Conservation (phyloP, 2,113 vertebrate species). For the Fregetta grallaria region DNA sequence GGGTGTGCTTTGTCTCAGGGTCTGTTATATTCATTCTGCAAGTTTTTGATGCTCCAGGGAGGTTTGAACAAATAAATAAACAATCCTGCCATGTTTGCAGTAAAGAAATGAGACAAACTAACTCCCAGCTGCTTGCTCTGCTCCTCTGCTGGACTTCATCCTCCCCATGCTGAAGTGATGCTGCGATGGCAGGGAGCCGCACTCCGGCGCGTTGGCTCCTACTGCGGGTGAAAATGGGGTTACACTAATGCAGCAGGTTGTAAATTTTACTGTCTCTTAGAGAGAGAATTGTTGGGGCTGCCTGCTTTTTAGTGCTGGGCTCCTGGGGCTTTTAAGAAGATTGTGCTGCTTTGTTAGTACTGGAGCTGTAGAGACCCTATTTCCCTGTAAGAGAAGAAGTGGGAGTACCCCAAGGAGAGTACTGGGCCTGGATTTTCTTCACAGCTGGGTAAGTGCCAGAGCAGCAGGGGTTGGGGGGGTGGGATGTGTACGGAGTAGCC, state of each 20-base stretch:
- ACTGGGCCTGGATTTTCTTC: not conserved
- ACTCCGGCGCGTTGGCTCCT: rapidly evolving
- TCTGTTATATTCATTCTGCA: not conserved
- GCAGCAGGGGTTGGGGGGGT: not conserved
- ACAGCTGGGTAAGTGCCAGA: not conserved
- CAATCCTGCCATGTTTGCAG: not conserved
- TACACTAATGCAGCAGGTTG: rapidly evolving
- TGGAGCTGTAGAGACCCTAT: rapidly evolving
- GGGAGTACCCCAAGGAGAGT: rapidly evolving
- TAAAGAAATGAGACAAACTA: not conserved
- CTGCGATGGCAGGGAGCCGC: not conserved
- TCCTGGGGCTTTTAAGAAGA: not conserved
- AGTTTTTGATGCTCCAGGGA: not conserved
- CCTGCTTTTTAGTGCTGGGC: not conserved
- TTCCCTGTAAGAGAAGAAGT: rapidly evolving
- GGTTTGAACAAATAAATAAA: not conserved
- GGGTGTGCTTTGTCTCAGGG: not conserved
- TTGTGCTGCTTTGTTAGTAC: not conserved
- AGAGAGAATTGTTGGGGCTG: not conserved
- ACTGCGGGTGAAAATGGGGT: not conserved
- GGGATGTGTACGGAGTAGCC: not conserved
- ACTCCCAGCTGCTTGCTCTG: not conserved
- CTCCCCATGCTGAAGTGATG: rapidly evolving
- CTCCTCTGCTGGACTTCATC: not conserved
- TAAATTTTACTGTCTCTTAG: not conserved